Evolutionary conservation across 23 tunicate genomes (phyloP), one percentile per base, ranked within the genome.

Genomic region (Botrylloides violaceus): DNA sequence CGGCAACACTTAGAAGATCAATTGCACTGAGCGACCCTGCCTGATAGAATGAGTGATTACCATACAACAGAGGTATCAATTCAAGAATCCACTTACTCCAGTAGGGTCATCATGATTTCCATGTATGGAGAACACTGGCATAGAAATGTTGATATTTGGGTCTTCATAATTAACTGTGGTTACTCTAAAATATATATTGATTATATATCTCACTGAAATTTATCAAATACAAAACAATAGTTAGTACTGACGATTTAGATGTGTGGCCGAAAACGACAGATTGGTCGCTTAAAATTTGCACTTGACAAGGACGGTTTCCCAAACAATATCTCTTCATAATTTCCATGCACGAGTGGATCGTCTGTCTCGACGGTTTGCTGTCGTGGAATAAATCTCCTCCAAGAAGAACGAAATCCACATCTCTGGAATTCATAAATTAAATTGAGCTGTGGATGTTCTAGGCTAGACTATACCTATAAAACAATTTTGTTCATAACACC

Each of bases 41-140:
- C 97, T 90, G 47, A 65, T 24, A 60, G 15, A 0, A 24, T 20
- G 71, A 71, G 27, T 59, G 29, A 59, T 59, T n/a, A n/a, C n/a
- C n/a, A n/a, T n/a, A n/a, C n/a, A 9, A 43, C 53, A 43, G 15
- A 15, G 53, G 9, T 15, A 43, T 15, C 9, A 43, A 43, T 15
- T 43, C 15, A 43, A 43, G 15, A 43, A 33, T 5, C 23, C 29
- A 22, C 58, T 24, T 9, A 86, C 98, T 57, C 99, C 99, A n/a
- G 96, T 70, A 12, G 99, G 99, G 64, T 95, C 94, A 68, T 95
- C 99, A 59, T 95, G 99, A 64, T 95, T 95, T 3, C 99, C 99
- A 75, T 95, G 99, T 26, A 95, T 95, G 36, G 96, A 82, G 70
- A 95, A 81, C 2, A 95, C 96, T 4, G 99, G 99, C 73, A 82